Evolutionary conservation across 2,797 vertebrate species (phyloP).

Genomic region (Forpus xanthops): DNA sequence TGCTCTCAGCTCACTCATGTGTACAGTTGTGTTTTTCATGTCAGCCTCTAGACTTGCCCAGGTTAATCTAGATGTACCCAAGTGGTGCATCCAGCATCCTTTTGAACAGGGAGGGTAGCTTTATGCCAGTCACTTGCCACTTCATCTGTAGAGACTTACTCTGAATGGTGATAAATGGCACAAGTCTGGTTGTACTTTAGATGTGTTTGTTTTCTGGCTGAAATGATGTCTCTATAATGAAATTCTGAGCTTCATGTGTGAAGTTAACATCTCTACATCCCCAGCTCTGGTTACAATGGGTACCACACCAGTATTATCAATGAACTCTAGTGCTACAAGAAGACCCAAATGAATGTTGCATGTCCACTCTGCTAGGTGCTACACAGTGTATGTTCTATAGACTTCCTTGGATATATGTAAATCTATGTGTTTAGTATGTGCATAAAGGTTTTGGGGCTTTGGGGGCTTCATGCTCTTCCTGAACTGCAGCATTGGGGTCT

Average conservation of each 20-base stretch:
- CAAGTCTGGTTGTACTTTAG: not conserved
- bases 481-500: not conserved
- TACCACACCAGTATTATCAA: not conserved
- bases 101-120: not conserved
- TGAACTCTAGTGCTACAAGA: not conserved
- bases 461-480: not conserved
- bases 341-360: not conserved
- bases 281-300: not conserved
- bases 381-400: rapidly evolving
- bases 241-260: not conserved
- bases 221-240: not conserved
- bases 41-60: not conserved
- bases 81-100: not conserved
- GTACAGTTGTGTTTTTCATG: not conserved
- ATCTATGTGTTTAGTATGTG: not conserved
- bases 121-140: not conserved
- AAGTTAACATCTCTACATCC: not conserved
- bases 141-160: rapidly evolving
- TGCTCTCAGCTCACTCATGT: not conserved
- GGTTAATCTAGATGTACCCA: not conserved
- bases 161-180: not conserved
- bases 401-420: not conserved
- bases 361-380: not conserved
- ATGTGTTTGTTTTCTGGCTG: not conserved
- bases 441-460: not conserved